phyloP scores from a whole-genome alignment of 1,140 invertebrate species.

The Aphidius ervi region DNA sequence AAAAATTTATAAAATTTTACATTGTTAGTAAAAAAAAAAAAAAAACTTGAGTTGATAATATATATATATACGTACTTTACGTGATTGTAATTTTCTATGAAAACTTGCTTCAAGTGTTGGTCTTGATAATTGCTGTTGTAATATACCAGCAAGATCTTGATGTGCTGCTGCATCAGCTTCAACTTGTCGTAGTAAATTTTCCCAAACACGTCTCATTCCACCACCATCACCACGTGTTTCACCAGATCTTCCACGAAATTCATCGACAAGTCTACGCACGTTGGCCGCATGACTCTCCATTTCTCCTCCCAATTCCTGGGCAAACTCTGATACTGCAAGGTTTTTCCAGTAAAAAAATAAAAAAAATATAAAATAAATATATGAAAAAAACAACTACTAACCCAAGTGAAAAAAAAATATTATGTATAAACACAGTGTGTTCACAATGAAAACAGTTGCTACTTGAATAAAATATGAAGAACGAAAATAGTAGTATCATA shows the following conservation, averaged over 20 bases:
- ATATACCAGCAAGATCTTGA: conserved; percentile 78
- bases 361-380: conserved; percentile 41
- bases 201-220: conserved; percentile 86
- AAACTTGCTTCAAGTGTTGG: conserved; percentile 86
- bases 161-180: conserved; percentile 89
- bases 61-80: conserved; percentile 59
- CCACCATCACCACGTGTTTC: conserved; percentile 83
- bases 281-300: conserved; percentile 91
- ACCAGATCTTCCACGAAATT: conserved; percentile 80
- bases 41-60: too few relatives aligned
- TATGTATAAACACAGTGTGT: too few relatives aligned
- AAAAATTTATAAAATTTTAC: background rate
- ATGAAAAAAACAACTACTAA: conserved; percentile 13
- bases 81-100: conserved; percentile 87
- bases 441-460: too few relatives aligned
- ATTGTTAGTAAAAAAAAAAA: background rate
- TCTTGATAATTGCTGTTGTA: conserved; percentile 77
- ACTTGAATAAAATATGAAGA: too few relatives aligned
- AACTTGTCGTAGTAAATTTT: conserved; percentile 85
- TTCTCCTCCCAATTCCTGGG: conserved; percentile 83
- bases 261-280: conserved; percentile 81
- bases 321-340: conserved; percentile 87
- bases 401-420: background rate
- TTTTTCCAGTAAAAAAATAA: background rate
- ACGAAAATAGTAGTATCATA: too few relatives aligned